Evolutionary conservation across 1,140 invertebrate species (phyloP).

Genomic region (Papilio polyxenes): DNA sequence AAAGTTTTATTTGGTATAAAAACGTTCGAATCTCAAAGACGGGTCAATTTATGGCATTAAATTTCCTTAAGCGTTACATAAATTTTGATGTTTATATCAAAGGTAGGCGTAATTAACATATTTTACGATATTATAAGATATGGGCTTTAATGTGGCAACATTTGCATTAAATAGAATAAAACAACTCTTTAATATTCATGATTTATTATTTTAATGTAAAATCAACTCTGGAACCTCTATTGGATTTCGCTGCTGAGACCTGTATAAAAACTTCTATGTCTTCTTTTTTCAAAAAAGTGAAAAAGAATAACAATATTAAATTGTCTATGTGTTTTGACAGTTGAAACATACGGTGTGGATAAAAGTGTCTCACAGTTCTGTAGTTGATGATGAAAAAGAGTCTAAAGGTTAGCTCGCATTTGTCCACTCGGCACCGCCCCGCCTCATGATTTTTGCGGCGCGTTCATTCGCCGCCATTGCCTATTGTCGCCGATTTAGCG

Average conservation of each 20-base stretch:
- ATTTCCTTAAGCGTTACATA: not conserved
- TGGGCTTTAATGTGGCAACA: not conserved
- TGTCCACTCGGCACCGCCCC: too few species aligned
- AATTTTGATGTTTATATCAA: conserved; percentile 16
- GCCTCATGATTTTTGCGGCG: too few species aligned
- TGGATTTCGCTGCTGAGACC: not conserved
- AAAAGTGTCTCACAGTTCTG: too few species aligned
- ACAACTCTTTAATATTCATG: not conserved
- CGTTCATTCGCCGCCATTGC: too few species aligned
- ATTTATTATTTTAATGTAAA: not conserved
- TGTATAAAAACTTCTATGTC: not conserved
- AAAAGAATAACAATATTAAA: not conserved
- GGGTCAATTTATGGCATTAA: not conserved
- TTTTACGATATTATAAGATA: not conserved
- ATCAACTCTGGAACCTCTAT: not conserved
- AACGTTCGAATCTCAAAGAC: not conserved
- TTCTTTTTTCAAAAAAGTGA: not conserved
- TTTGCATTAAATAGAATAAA: conserved; percentile 12
- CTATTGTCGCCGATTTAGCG: too few species aligned
- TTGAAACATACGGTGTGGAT: too few species aligned
- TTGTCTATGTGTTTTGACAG: too few species aligned
- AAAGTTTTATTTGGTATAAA: not conserved
- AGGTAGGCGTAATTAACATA: not conserved
- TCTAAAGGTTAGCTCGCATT: too few species aligned
- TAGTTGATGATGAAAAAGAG: too few species aligned